A percentile compares a stretch with the other conserved stretches of the same genome.
These are phyloP conservation scores for Drosophila serrata DNA, from an alignment of 1,140 invertebrate genomes.

Conservation along the genomic window DNA sequence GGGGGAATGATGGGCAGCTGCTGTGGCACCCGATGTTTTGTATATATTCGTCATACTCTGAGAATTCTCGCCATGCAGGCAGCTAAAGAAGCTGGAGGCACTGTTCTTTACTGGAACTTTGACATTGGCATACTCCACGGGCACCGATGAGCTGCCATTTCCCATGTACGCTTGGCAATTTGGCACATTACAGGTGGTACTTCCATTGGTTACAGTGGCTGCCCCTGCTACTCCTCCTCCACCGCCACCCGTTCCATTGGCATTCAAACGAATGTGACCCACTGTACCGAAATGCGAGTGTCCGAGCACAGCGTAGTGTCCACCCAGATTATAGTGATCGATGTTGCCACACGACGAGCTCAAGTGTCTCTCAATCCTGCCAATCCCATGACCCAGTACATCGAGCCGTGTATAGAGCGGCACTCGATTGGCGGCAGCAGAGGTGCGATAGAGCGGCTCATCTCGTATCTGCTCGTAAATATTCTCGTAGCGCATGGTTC, in stretches of 20 bases:
- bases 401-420: conserved; percentile 87
- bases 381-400: conserved; percentile 87
- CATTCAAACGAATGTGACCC: conserved; percentile 82
- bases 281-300: conserved; percentile 84
- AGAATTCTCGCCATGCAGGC: conserved; percentile 83
- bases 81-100: conserved; percentile 83
- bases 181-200: conserved; percentile 58
- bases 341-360: conserved; percentile 87
- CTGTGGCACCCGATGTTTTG: conserved; percentile 62
- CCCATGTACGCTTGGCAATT: conserved; percentile 64
- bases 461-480: conserved; percentile 87
- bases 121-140: conserved; percentile 57
- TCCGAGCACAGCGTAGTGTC: conserved; percentile 82
- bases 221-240: conserved; percentile 9
- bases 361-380: conserved; percentile 87
- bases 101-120: conserved; percentile 81
- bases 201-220: neutral
- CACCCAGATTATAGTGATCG: conserved; percentile 86
- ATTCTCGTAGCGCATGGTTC: conserved; percentile 82
- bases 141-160: conserved; percentile 14
- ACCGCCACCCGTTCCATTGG: conserved; percentile 35
- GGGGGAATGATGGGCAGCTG: conserved; percentile 49
- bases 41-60: conserved; percentile 85
- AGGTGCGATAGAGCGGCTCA: conserved; percentile 81
- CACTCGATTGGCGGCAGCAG: conserved; percentile 65